A percentile compares a stretch with the other conserved stretches of the same genome.
phyloP scores from a whole-genome alignment of 2,888 invertebrate species.

The Agapostemon virescens region DNA sequence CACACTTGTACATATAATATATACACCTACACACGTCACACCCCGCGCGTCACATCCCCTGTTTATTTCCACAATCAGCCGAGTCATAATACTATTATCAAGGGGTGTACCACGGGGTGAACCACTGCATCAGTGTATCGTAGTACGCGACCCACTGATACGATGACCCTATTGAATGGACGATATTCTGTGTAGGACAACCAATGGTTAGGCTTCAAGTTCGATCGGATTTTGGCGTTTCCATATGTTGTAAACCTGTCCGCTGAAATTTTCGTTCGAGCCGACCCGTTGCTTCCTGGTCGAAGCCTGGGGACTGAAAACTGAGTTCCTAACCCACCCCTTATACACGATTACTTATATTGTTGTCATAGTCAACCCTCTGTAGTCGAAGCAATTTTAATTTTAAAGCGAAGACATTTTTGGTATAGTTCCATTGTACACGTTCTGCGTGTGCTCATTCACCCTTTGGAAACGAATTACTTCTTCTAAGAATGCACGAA shows the following conservation, averaged over 20 bases:
- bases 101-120: slow-evolving; percentile 72
- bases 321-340: too few species aligned
- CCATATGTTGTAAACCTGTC: slow-evolving; percentile 11
- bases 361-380: too few species aligned
- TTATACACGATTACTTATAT: too few species aligned
- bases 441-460: too few species aligned
- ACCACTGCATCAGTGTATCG: slow-evolving; percentile 63
- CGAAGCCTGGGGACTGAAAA: neutral
- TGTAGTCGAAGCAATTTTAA: too few species aligned
- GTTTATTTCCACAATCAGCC: slow-evolving; percentile 79
- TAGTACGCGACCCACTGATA: slow-evolving; percentile 72
- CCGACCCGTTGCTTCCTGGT: neutral
- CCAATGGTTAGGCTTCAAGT: slow-evolving; percentile 58
- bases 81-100: slow-evolving; percentile 79
- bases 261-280: neutral
- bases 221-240: slow-evolving; percentile 45
- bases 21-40: slow-evolving; percentile 47
- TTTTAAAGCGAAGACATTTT: too few species aligned
- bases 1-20: slow-evolving; percentile 34
- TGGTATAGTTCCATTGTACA: too few species aligned
- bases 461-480: too few species aligned
- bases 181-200: slow-evolving; percentile 50
- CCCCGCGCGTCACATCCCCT: slow-evolving; percentile 63
- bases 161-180: slow-evolving; percentile 73
- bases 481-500: neutral